Conservation (phyloP, 1,140 invertebrate genomes). For the Myzus persicae region DNA sequence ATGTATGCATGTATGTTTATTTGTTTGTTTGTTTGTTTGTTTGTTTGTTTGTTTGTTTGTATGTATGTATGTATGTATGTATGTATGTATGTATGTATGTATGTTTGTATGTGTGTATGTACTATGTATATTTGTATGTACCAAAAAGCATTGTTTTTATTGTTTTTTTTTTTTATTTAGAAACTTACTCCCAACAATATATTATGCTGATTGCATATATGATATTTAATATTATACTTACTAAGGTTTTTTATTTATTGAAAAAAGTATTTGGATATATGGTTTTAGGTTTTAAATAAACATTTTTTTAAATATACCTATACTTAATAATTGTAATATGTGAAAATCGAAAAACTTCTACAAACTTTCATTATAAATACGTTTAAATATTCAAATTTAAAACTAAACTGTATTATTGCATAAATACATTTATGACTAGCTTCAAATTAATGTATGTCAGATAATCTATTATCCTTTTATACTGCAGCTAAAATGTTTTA, state of each 20-base stretch:
- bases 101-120: background rate
- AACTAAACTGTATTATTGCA: background rate
- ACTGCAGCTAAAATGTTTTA: background rate
- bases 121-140: background rate
- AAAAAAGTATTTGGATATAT: background rate
- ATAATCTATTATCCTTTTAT: background rate
- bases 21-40: too few species aligned
- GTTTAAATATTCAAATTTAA: background rate
- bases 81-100: background rate
- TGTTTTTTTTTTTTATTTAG: background rate
- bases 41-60: background rate
- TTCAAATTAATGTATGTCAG: background rate
- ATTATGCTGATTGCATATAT: background rate
- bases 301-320: too few species aligned
- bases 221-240: background rate
- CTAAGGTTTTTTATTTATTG: background rate
- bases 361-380: background rate
- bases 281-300: background rate
- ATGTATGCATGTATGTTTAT: background rate
- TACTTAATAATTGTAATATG: background rate
- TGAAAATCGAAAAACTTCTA: background rate
- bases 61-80: background rate
- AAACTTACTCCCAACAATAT: background rate
- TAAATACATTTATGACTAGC: background rate
- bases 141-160: background rate